These are phyloP conservation scores for Melanophora roralis DNA, from an alignment of 2,888 invertebrate genomes.

Conservation along the genomic window DNA sequence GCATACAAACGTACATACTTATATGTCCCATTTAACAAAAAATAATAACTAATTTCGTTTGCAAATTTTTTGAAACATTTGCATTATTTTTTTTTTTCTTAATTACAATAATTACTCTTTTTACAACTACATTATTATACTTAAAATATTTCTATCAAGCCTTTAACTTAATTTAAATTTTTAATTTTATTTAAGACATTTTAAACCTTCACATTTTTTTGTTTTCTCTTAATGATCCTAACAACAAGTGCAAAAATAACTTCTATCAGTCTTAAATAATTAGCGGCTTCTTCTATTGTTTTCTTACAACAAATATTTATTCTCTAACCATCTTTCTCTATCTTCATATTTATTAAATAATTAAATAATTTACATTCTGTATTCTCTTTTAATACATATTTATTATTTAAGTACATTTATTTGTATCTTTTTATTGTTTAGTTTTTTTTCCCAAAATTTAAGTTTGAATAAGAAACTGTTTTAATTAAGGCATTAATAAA, in stretches of 20 bases:
- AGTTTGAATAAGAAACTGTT: constrained; percentile 49
- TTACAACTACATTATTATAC: constrained; percentile 28
- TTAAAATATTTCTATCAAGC: not conserved
- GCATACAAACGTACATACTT: no score
- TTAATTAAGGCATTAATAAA: constrained; percentile 61
- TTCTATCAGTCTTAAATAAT: not conserved
- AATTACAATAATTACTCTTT: constrained; percentile 7
- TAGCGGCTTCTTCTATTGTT: constrained; percentile 38
- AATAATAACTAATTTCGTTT: no score
- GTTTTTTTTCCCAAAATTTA: not conserved
- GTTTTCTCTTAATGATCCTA: not conserved
- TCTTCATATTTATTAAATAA: constrained; percentile 30
- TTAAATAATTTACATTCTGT: constrained; percentile 14
- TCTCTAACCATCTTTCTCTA: constrained; percentile 11
- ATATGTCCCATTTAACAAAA: no score
- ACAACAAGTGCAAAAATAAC: not conserved
- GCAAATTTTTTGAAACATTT: no score
- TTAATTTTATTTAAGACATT: constrained; percentile 4
- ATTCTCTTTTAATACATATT: constrained; percentile 5
- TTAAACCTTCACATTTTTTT: constrained; percentile 2
- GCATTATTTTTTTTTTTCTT: no score
- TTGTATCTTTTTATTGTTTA: constrained; percentile 12
- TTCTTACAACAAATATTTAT: constrained; percentile 27
- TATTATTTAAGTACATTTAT: constrained; percentile 1
- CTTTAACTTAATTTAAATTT: constrained; percentile 4